Evolutionary conservation across 2,888 invertebrate genomes (phyloP).

Genomic region (Nycteola revayana): DNA sequence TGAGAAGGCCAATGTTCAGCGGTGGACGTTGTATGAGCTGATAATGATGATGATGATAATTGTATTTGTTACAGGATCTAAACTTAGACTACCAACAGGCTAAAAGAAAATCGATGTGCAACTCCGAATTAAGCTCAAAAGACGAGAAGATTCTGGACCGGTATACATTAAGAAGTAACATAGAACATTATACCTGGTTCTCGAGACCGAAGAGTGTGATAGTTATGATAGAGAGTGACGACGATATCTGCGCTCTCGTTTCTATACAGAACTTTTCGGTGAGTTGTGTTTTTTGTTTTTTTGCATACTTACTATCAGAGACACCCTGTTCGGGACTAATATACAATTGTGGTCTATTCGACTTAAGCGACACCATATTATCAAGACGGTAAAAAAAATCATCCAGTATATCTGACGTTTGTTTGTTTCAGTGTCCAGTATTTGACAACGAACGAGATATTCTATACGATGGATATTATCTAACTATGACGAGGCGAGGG

Average conservation of each 20-base stretch:
- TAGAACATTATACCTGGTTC: constrained; percentile 48
- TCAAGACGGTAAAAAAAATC: too few species aligned
- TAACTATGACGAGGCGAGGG: constrained; percentile 89
- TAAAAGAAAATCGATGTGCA: constrained; percentile 80
- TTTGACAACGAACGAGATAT: constrained; percentile 90
- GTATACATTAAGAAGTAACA: constrained; percentile 36
- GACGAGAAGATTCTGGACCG: constrained; percentile 33
- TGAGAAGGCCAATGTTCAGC: too few species aligned
- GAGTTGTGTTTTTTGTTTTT: too few species aligned
- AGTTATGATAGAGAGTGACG: constrained; percentile 84
- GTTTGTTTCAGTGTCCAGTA: constrained; percentile 88
- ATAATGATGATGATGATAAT: too few species aligned
- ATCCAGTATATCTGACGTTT: not conserved
- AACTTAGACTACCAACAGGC: constrained; percentile 50
- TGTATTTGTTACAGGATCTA: constrained; percentile 34
- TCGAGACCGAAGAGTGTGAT: constrained; percentile 77
- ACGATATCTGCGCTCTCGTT: constrained; percentile 87
- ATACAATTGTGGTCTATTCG: too few species aligned
- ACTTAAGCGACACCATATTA: too few species aligned
- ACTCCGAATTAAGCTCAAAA: constrained; percentile 55
- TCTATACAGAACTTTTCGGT: constrained; percentile 90
- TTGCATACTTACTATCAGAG: too few species aligned
- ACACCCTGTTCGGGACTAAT: too few species aligned
- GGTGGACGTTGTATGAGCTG: too few species aligned
- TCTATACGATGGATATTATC: constrained; percentile 87